Conservation (phyloP, 2,888 invertebrate species). For the Sarcophaga caerulescens region DNA sequence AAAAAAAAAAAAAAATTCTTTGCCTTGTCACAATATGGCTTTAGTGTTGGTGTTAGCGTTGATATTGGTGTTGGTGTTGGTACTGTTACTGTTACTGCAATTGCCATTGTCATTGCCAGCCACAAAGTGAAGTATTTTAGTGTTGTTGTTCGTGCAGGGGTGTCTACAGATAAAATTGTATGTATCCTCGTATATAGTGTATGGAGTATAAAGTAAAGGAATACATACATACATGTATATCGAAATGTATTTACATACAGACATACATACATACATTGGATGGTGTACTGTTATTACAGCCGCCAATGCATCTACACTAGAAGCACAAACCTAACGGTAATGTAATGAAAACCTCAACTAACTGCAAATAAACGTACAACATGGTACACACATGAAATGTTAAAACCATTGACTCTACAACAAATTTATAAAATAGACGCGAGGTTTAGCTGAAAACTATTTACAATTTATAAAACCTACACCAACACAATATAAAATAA, state of each 20-base stretch:
- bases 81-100: neutral
- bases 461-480: constrained; percentile 26
- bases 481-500: no score
- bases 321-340: constrained; percentile 52
- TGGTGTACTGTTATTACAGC: no score
- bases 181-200: neutral
- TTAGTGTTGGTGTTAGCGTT: neutral
- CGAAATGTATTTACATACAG: no score
- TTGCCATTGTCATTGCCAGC: constrained; percentile 43
- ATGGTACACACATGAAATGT: constrained; percentile 53
- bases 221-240: neutral
- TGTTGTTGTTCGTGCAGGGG: neutral
- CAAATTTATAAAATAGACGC: constrained; percentile 21
- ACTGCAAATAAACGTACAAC: constrained; percentile 61
- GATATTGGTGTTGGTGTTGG: constrained; percentile 4
- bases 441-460: constrained; percentile 30
- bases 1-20: neutral
- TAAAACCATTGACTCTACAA: constrained; percentile 56
- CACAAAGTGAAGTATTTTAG: neutral
- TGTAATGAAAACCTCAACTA: constrained; percentile 64
- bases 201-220: neutral
- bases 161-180: neutral
- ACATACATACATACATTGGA: no score
- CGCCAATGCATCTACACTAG: neutral
- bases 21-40: constrained; percentile 28